phyloP scores from a whole-genome alignment of 2,888 invertebrate species.

The Holacanthella duospinosa region DNA sequence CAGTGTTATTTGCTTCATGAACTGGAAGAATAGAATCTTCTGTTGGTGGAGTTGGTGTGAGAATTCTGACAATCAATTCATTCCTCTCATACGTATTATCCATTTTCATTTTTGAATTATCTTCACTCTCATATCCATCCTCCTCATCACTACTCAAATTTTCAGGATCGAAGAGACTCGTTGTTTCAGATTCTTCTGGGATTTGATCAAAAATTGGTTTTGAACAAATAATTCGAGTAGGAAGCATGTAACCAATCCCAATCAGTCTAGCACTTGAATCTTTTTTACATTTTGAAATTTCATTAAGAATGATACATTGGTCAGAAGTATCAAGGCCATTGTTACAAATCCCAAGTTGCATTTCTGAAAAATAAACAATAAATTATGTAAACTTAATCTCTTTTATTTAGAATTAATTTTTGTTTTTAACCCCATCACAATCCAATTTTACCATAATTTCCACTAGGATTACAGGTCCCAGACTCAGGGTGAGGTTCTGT shows the following conservation, averaged over 20 bases:
- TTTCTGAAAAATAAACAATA: not conserved
- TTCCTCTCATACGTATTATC: too few relatives aligned
- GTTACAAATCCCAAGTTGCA: not conserved
- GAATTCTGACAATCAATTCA: too few relatives aligned
- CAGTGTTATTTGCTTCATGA: too few relatives aligned
- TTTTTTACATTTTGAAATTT: not conserved
- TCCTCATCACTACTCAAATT: too few relatives aligned
- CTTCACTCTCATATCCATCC: too few relatives aligned
- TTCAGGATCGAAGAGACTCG: not conserved
- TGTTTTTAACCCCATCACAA: not conserved
- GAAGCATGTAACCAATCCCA: not conserved
- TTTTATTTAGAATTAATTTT: not conserved
- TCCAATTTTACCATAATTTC: not conserved
- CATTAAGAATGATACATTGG: not conserved
- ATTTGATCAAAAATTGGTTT: constrained; percentile 3
- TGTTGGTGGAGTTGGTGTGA: too few relatives aligned
- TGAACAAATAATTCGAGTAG: not conserved
- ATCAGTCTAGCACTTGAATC: too few relatives aligned
- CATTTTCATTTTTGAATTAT: too few relatives aligned
- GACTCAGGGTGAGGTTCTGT: too few relatives aligned
- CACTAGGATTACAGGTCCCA: too few relatives aligned
- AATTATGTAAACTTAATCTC: not conserved
- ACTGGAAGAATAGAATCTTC: too few relatives aligned
- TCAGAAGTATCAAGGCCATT: not conserved
- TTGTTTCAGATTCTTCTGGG: constrained; percentile 3